These are phyloP conservation scores for Parapsyche elsis DNA, from an alignment of 1,140 invertebrate genomes.

Conservation along the genomic window DNA sequence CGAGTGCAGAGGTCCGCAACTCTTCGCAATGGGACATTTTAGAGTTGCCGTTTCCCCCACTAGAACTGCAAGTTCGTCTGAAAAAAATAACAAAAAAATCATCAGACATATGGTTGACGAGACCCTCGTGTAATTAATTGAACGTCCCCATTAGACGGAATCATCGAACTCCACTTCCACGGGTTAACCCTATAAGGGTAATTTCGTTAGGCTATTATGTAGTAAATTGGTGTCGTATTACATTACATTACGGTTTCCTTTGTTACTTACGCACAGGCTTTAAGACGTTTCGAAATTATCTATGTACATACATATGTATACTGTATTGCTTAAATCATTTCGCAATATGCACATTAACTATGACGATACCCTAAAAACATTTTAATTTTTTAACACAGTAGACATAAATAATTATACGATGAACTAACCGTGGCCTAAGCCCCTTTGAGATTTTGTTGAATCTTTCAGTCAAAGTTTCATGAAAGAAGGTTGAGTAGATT, in stretches of 20 bases:
- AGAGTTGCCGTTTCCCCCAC: slow-evolving; percentile 46
- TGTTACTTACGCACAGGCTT: background rate
- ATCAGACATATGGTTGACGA: background rate
- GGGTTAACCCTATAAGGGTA: background rate
- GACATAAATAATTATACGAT: too few relatives aligned
- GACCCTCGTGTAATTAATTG: background rate
- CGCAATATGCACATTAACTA: too few relatives aligned
- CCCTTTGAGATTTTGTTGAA: too few relatives aligned
- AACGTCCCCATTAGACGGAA: background rate
- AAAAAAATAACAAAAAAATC: background rate
- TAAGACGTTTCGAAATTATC: too few relatives aligned
- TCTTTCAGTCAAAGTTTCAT: too few relatives aligned
- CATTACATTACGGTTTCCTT: slow-evolving; percentile 21
- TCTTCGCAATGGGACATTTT: background rate
- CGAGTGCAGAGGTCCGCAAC: slow-evolving; percentile 49
- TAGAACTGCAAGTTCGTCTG: slow-evolving; percentile 40
- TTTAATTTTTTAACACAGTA: too few relatives aligned
- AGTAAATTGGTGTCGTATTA: background rate
- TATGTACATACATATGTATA: too few relatives aligned
- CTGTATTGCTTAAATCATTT: too few relatives aligned
- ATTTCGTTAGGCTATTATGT: slow-evolving; percentile 10
- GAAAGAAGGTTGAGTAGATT: too few relatives aligned
- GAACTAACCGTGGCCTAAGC: too few relatives aligned
- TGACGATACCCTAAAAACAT: too few relatives aligned
- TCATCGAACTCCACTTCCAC: slow-evolving; percentile 16